Base-by-base conservation (phyloP, 2,797 vertebrate genomes). In the Gymnoscopelus braueri region DNA sequence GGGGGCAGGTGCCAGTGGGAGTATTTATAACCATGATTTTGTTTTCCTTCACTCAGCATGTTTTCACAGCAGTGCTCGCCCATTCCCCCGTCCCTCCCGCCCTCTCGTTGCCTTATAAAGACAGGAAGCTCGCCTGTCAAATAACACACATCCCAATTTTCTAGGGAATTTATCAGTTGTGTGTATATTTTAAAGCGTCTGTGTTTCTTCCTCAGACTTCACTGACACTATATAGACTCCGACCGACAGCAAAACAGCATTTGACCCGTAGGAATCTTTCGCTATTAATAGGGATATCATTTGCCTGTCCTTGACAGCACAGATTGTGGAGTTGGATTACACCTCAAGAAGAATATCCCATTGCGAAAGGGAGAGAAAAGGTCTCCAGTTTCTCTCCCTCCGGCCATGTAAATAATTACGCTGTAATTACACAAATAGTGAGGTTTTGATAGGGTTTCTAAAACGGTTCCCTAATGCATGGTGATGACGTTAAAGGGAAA, bases 11-110 rank as follows among this genome's bases (percentile, higher is more conserved):
- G 87, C 82, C 69, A 7, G 60, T 52, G 81, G 72, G 84, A 80
- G 81, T 92, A 93, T 93, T 93, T 91, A 91, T 92, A 93, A 83
- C 84, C 77, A 13, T 80, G 84, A 88, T 88, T 88, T 74, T 56
- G 79, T 86, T 93, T 91, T 91, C 85, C 81, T 82, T 53, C 83
- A 79, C 87, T 94, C 90, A 92, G 92, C 93, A 92, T 86, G 83
- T 91, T 92, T 91, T 85, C 74, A 68, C 78, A 80, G 84, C 61
- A 55, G 65, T 11, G 54, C 60, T 50, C 13, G 24, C 32, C 12
- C 29, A 19, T 26, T 23, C 61, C 24, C 15, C 64, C 15, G 53
- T 12, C 68, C 39, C 71, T 55, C 74, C 39, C 49, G 73, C 52
- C 4, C 79, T 81, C 59, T 54, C 39, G 3, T 66, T 73, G 63